phyloP scores from a whole-genome alignment of 2,797 vertebrate species.

The Sebastes trivittatus region DNA sequence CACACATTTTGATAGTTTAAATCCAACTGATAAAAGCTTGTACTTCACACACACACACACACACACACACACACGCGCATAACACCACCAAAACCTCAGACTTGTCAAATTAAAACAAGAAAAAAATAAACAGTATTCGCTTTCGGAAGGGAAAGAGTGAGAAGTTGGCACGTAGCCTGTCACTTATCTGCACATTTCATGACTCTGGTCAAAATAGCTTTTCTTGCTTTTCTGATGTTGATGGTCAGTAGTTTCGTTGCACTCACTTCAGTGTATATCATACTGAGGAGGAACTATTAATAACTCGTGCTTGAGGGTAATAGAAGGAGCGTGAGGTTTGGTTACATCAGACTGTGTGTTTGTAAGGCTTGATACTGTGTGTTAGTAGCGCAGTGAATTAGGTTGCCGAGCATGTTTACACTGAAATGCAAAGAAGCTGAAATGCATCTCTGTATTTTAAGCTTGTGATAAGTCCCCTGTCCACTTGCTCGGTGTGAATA shows the following conservation, averaged over 20 bases:
- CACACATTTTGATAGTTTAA: not conserved
- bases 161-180: conserved; percentile 25
- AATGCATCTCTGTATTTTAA: conserved; percentile 58
- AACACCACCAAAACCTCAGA: conserved; percentile 21
- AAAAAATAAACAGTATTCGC: conserved; percentile 31
- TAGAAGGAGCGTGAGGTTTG: not conserved
- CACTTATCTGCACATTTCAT: conserved; percentile 23
- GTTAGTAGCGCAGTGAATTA: not conserved
- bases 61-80: not conserved
- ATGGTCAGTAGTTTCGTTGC: conserved; percentile 18
- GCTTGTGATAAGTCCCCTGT: conserved; percentile 70
- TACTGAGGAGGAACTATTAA: conserved; percentile 19
- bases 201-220: conserved; percentile 25
- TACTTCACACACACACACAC: not conserved
- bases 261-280: conserved; percentile 8
- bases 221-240: not conserved
- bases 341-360: not conserved
- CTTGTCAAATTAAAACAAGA: conserved; percentile 44
- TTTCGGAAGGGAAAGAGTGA: not conserved
- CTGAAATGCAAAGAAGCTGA: conserved; percentile 41
- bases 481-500: conserved; percentile 79
- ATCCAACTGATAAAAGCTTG: not conserved
- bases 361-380: not conserved
- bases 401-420: conserved; percentile 33
- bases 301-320: conserved; percentile 24